phyloP scores from a whole-genome alignment of 2,888 invertebrate species.

The Metacarcinus magister region DNA sequence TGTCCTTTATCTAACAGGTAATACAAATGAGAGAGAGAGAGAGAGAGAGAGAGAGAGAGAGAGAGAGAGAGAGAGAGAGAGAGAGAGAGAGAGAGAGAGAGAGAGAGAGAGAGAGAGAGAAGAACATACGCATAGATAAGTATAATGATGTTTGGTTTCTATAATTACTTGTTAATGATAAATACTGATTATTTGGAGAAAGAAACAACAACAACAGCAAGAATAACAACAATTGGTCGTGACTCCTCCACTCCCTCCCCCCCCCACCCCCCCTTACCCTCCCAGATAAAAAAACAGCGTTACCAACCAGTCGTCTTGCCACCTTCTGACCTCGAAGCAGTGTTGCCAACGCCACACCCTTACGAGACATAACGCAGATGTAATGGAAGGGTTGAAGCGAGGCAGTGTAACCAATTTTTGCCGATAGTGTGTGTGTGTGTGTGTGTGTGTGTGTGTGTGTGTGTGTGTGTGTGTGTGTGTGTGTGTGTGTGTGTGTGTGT shows the following conservation, averaged over 20 bases:
- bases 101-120: slow-evolving; percentile 61
- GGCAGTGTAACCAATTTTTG: background rate
- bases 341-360: background rate
- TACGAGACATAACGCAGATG: background rate
- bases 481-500: too few species aligned
- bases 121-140: background rate
- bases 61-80: background rate
- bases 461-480: too few species aligned
- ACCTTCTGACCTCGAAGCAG: slow-evolving; percentile 23
- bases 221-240: background rate
- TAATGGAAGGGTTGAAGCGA: background rate
- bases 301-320: background rate
- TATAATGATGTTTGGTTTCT: background rate
- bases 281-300: background rate
- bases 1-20: background rate
- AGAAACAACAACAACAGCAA: background rate
- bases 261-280: background rate
- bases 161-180: background rate
- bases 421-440: background rate
- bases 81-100: slow-evolving; percentile 62
- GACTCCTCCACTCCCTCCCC: background rate
- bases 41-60: slow-evolving; percentile 58
- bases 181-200: background rate
- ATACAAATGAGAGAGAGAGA: background rate
- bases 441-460: too few species aligned